Conservation (phyloP, 2,797 vertebrate species). For the Coregonus suidteri region DNA sequence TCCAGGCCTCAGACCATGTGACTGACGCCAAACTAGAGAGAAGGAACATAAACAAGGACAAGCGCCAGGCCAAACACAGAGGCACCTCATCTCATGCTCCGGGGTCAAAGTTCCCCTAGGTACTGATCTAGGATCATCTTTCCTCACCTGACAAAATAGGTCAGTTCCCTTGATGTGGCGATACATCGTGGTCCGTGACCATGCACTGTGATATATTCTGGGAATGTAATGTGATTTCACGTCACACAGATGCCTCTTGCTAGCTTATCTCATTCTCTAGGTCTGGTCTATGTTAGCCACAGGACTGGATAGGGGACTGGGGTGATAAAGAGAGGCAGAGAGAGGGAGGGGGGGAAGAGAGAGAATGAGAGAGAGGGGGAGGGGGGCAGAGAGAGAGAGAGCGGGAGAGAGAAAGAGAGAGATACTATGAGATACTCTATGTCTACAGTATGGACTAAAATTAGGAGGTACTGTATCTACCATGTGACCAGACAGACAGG, state of each 20-base stretch:
- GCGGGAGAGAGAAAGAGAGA: not conserved
- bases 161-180: too few relatives aligned
- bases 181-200: not conserved
- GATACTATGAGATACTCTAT: not conserved
- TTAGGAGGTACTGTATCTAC: conserved; percentile 5
- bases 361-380: not conserved
- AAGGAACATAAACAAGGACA: conserved; percentile 57
- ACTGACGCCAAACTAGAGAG: conserved; percentile 36
- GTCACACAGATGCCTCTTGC: conserved; percentile 6
- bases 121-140: not conserved
- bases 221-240: conserved; percentile 56
- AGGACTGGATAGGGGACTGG: not conserved
- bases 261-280: conserved; percentile 22
- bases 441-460: not conserved
- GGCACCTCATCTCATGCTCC: not conserved
- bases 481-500: conserved; percentile 5
- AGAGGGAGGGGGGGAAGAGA: not conserved
- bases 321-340: not conserved
- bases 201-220: conserved; percentile 33
- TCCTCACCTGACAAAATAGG: not conserved
- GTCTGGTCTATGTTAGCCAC: conserved; percentile 3
- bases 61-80: too few relatives aligned
- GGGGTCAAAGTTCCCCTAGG: not conserved
- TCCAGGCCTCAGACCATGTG: conserved; percentile 46
- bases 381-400: not conserved